Percentiles rank a stretch among this genome's conserved stretches.
phyloP scores from a whole-genome alignment of 2,888 invertebrate genomes.

The Ethmia dodecea region DNA sequence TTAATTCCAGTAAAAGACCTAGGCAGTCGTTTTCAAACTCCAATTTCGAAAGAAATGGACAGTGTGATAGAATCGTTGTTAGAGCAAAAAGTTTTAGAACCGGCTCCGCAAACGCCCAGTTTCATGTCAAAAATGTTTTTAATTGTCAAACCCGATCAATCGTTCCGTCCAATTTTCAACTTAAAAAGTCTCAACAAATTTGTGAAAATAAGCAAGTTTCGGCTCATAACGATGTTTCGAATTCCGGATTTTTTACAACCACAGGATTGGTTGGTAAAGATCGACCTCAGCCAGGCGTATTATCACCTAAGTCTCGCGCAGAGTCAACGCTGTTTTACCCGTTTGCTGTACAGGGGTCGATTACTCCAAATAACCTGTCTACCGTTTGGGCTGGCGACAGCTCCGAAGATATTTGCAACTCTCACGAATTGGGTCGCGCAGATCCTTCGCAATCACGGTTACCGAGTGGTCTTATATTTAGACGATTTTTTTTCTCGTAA shows the following conservation, averaged over 20 bases:
- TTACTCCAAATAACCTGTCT: constrained; percentile 7
- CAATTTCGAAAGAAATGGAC: constrained; percentile 12
- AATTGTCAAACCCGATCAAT: constrained; percentile 21
- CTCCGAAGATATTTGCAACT: constrained; percentile 5
- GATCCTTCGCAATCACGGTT: background rate
- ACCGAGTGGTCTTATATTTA: background rate
- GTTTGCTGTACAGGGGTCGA: constrained; percentile 16
- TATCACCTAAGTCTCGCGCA: constrained; percentile 19
- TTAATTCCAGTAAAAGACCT: constrained; percentile 5
- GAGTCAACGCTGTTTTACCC: constrained; percentile 20
- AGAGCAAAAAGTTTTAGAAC: constrained; percentile 12
- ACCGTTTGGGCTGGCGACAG: constrained; percentile 6
- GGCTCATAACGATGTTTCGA: constrained; percentile 20
- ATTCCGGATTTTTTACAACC: constrained; percentile 24
- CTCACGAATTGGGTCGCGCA: constrained; percentile 7
- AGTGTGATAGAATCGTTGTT: constrained; percentile 15
- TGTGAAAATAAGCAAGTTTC: constrained; percentile 17
- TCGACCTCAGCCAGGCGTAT: constrained; percentile 23
- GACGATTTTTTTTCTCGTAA: background rate
- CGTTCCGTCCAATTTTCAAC: constrained; percentile 23
- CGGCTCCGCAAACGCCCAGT: constrained; percentile 15
- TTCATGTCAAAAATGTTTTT: constrained; percentile 26
- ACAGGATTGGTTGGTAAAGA: constrained; percentile 22
- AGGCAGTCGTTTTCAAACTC: constrained; percentile 2
- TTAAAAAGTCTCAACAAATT: constrained; percentile 21